These are phyloP conservation scores for Premnoplex brunnescens DNA, from an alignment of 2,797 vertebrate genomes.

Conservation along the genomic window DNA sequence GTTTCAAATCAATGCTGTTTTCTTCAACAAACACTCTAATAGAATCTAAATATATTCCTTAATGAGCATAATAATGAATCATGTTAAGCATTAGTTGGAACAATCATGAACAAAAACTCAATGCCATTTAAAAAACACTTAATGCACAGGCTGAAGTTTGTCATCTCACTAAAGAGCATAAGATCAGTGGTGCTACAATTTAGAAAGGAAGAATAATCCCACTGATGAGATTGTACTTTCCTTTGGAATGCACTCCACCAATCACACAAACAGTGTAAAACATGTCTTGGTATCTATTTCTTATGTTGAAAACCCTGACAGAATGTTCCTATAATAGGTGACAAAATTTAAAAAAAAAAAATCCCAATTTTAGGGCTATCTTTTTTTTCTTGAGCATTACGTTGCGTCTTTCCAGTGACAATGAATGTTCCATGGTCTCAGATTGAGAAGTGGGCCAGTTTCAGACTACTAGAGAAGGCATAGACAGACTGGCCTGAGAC, in stretches of 20 bases:
- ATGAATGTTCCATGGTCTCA: neutral
- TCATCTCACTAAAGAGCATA: neutral
- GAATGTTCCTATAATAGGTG: neutral
- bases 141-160: neutral
- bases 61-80: neutral
- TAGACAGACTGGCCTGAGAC: neutral
- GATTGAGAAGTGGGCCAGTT: neutral
- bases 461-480: neutral
- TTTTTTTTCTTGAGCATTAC: neutral
- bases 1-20: slow-evolving; percentile 3
- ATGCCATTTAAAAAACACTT: neutral
- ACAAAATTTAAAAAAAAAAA: neutral
- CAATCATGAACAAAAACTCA: neutral
- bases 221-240: neutral
- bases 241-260: neutral
- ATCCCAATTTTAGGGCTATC: rapidly evolving
- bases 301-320: neutral
- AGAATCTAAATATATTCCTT: neutral
- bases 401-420: neutral
- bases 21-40: neutral
- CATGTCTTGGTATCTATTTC: neutral
- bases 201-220: neutral
- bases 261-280: neutral
- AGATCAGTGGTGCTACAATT: neutral
- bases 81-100: neutral